Conservation (phyloP, 2,113 vertebrate species). For the Triplophysa tibetana region DNA sequence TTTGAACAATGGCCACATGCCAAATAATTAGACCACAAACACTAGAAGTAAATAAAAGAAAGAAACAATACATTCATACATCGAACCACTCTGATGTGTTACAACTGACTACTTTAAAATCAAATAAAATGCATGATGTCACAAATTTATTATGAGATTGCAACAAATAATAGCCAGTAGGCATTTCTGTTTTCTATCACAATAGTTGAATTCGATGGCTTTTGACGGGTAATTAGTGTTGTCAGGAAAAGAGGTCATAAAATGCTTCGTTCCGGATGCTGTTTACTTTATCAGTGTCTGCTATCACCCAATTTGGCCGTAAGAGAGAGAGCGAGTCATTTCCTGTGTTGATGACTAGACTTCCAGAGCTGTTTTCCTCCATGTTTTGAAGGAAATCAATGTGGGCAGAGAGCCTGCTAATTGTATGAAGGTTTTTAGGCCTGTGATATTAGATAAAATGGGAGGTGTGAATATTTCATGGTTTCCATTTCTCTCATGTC, state of each 20-base stretch:
- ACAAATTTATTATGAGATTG: neutral
- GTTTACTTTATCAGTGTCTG: conserved; percentile 15
- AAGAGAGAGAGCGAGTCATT: conserved; percentile 16
- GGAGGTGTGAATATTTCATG: conserved; percentile 45
- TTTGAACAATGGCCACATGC: too few species aligned
- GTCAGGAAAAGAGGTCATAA: conserved; percentile 18
- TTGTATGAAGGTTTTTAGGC: conserved; percentile 49
- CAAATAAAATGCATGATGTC: neutral
- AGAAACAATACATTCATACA: too few species aligned
- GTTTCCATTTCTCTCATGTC: conserved; percentile 28
- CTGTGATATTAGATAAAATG: conserved; percentile 41
- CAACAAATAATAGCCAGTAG: conserved; percentile 3
- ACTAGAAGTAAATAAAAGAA: too few species aligned
- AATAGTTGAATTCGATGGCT: conserved; percentile 10
- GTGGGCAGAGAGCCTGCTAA: conserved; percentile 40
- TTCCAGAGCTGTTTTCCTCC: conserved; percentile 40
- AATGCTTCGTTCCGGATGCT: conserved; percentile 9
- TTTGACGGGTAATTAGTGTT: neutral
- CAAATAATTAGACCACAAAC: too few species aligned
- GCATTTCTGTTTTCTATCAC: neutral
- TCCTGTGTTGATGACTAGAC: conserved; percentile 39
- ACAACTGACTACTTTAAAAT: too few species aligned
- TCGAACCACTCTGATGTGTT: too few species aligned
- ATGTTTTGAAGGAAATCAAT: conserved; percentile 48
- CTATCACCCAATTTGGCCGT: neutral